Evolutionary conservation across 2,888 invertebrate species (phyloP), one percentile per base, ranked within the genome.

Genomic region (Corythucha ciliata): DNA sequence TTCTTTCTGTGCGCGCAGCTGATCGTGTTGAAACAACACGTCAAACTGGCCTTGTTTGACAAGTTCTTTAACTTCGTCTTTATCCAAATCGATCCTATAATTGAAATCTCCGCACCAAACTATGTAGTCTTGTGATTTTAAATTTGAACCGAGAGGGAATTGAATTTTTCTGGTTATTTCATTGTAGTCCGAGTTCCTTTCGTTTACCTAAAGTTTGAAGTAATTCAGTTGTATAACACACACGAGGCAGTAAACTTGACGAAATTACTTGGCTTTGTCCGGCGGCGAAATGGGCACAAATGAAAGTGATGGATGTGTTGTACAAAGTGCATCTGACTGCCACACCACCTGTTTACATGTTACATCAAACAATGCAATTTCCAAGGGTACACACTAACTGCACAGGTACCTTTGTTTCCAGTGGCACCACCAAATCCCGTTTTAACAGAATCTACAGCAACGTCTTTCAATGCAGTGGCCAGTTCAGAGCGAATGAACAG

Each of bases 41-140:
- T 78, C 76, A 63, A 84, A 76, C 65, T 89, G 81, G 55, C 84
- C 79, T 57, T 80, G 76, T 51, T 79, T 77, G 1, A 94, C 78
- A 56, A 88, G 72, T 53, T 86, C 81, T 64, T 91, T 90, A 56
- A 94, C 83, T 66, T 92, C 90, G 5, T 94, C 94, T 65, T 90
- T 91, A 59, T 89, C 85, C 77, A 97, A 80, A 67, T 97, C 94
- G 52, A 98, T 83, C 52, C 98, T 80, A 67, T 98, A 99, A 69
- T 99, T 98, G 68, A 98, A 98, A 72, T 98, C 98, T 1, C 98
- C 98, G 68, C 96, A 92, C 97, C 97, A 99, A 70, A 98, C 96
- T 1, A 98, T 83, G 68, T 93, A 96, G 70, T 99, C 98, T 66
- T 98, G 97, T 1, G 92, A 88, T 67, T 89, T 87, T 5, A 97